Base-by-base conservation (phyloP, 37 sponge, comb jelly and placozoan genomes). In the Corticium candelabrum region DNA sequence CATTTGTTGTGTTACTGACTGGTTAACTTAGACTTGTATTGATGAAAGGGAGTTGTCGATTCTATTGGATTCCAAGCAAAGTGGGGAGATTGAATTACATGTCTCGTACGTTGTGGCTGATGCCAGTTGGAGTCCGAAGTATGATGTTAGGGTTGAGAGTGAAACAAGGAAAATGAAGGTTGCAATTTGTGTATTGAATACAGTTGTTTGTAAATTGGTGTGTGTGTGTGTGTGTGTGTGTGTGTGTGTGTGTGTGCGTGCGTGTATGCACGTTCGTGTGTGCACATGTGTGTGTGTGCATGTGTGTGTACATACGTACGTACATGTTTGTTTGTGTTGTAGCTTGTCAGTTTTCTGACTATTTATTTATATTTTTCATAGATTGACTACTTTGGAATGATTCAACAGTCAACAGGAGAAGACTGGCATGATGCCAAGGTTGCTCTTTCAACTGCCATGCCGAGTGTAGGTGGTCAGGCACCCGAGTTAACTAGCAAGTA, bases 101-200 rank as follows among this genome's bases (percentile, higher is more conserved):
- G 86, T 92, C 37, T 86, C 87, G 3, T 92, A 88, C 39, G 80
- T 89, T 76, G 94, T 94, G 34, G 62, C 39, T 67, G 83, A 94
- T 78, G 94, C 94, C 40, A 78, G 86, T 78, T 94, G 94, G 94
- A 80, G 67, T 38, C 94, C 94, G 4, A 94, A 89, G 75, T 94
- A 94, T 68, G 94, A 94, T 78, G 82, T 94, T 40, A 50, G 94
- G n/a, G 88, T 89, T 71, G 77, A 80, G 69, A 87, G 86, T 74
- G 43, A 69, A 0, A 80, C 85, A 74, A 85, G 79, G 40, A 89
- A 87, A 38, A 85, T 94, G 83, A 74, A 82, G 50, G 90, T 94
- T 31, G 68, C 29, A 11, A 7, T 27, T 35, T 11, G 7, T 32
- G 2, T 57, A 3, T 41, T 41, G 15, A 27, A 31, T n/a, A 3